These are phyloP conservation scores for Caranx melampygus DNA, from an alignment of 2,113 vertebrate genomes.

Conservation along the genomic window DNA sequence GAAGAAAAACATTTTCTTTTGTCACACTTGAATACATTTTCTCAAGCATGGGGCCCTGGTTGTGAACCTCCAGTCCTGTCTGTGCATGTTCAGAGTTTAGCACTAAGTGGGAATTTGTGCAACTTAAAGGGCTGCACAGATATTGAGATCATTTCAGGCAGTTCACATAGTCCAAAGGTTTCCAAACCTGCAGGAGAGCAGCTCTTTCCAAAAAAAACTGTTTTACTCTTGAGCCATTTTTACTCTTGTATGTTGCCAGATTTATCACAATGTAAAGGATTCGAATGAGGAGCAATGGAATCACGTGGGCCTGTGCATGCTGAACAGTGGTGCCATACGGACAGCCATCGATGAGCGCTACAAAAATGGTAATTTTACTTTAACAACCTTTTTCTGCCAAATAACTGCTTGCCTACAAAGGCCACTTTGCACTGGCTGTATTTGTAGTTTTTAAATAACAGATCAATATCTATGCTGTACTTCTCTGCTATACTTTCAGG, in stretches of 20 bases:
- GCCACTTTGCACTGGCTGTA: background rate
- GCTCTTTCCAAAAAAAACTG: background rate
- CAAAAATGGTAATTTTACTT: conserved; percentile 83
- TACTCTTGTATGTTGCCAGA: conserved; percentile 73
- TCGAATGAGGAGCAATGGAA: conserved; percentile 87
- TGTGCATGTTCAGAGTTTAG: background rate
- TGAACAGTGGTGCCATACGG: conserved; percentile 90
- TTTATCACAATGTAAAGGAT: conserved; percentile 86
- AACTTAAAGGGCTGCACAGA: background rate
- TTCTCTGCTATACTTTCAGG: conserved; percentile 76
- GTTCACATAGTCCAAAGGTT: background rate
- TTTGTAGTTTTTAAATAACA: no score
- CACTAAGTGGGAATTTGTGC: background rate
- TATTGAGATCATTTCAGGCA: background rate
- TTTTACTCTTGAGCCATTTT: background rate
- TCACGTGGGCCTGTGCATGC: conserved; percentile 90
- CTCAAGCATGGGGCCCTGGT: no score
- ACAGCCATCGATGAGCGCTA: conserved; percentile 86
- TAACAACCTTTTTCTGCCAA: background rate
- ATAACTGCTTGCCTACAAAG: background rate
- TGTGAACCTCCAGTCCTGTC: background rate
- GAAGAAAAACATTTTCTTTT: background rate
- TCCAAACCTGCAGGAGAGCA: background rate
- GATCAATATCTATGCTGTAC: background rate
- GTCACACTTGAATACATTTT: background rate